Conservation (phyloP, 2,888 invertebrate species). For the Mesodorylaimus sp. region DNA sequence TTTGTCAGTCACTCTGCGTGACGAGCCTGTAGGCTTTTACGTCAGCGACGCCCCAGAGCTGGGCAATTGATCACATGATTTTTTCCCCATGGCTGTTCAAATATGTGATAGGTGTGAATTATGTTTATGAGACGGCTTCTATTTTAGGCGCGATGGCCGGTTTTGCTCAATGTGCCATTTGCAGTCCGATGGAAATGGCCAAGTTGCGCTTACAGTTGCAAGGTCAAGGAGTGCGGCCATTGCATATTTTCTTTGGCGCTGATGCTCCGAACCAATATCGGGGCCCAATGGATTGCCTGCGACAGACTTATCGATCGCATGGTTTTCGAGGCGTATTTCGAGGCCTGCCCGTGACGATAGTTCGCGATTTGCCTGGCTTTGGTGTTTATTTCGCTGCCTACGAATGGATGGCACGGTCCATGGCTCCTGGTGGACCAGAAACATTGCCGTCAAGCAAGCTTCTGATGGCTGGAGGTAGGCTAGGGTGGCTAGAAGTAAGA, state of each 20-base stretch:
- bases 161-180: constrained; percentile 58
- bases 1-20: too few species aligned
- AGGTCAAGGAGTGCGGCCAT: constrained; percentile 9
- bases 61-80: too few species aligned
- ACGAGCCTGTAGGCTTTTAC: too few species aligned
- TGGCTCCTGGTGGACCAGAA: background rate
- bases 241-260: constrained; percentile 1
- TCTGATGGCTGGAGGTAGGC: too few species aligned
- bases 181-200: constrained; percentile 71
- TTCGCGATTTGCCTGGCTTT: constrained; percentile 64
- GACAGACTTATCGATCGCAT: constrained; percentile 36
- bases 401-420: constrained; percentile 38
- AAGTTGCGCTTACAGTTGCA: constrained; percentile 67
- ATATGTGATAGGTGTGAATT: background rate
- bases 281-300: constrained; percentile 48
- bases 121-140: background rate
- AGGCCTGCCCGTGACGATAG: constrained; percentile 53
- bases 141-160: constrained; percentile 50
- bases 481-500: too few species aligned
- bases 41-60: too few species aligned
- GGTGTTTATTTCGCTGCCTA: constrained; percentile 67
- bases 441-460: too few species aligned
- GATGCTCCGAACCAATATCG: constrained; percentile 13
- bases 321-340: constrained; percentile 53
- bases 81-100: too few species aligned